Base-by-base conservation (phyloP, 2,113 vertebrate genomes). In the Piprites chloris region DNA sequence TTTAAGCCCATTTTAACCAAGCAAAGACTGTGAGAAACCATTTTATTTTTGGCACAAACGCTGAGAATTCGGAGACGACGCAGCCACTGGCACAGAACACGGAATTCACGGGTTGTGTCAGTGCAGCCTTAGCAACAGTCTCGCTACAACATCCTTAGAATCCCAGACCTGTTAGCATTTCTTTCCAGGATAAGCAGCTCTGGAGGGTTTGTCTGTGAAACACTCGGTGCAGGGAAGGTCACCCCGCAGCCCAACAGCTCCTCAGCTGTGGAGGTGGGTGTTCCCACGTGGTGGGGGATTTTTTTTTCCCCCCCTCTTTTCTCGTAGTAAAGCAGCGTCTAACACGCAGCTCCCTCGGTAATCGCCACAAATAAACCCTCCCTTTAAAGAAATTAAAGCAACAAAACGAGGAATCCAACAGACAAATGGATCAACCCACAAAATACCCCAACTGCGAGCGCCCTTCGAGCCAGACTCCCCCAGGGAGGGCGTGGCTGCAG, bases 401-500 rank as follows among this genome's bases (percentile, higher is more conserved):
- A 39, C 30, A 46, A 50, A 33, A 16, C 12, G 41, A 68, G 15
- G 84, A 80, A 73, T 44, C 53, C 53, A 80, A 33, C 5, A 39
- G 21, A 46, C 1, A 1, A 61, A 69, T 1, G 27, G 33, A 23
- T 21, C 9, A 33, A 62, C 8, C 21, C 39, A 75, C 58, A 53
- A 61, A 66, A 42, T 2, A 30, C 16, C 1, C 2, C 16, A 28
- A 24, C 0, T 22, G 14, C 7, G 42, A 24, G 39, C 1, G 2
- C 39, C n/a, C 3, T 79, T 24, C 0, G 0, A 41, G 52, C 17
- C 16, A 8, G 76, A 52, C 21, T 21, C 37, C 58, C 44, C 4
- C 1, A 46, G n/a, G 49, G 37, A 81, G 89, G 62, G 69, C 3
- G 0, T 21, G 63, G 67, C 63, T 90, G 67, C 68, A 91, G 65